These are phyloP conservation scores for Adelognathus sp. DNA, from an alignment of 2,888 invertebrate genomes.

Conservation along the genomic window DNA sequence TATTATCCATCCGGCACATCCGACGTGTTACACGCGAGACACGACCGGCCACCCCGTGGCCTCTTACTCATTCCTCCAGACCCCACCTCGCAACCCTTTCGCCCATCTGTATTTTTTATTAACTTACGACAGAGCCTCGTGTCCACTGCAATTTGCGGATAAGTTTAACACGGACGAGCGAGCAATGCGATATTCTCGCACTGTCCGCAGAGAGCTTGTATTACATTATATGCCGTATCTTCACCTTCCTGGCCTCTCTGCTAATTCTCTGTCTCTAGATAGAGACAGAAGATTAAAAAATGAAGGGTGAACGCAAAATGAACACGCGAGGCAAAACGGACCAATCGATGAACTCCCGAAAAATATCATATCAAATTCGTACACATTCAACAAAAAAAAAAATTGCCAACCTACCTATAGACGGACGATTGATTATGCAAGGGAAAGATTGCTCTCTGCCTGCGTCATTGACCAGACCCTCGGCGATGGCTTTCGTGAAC, in stretches of 20 bases:
- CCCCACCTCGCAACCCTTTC: neutral
- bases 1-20: conserved; percentile 77
- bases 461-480: conserved; percentile 65
- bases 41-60: conserved; percentile 60
- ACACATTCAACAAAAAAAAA: too few species aligned
- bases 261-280: neutral
- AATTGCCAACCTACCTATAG: conserved; percentile 66
- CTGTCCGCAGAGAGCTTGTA: too few species aligned
- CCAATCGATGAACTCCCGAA: too few species aligned
- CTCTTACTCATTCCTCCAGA: too few species aligned
- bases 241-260: neutral
- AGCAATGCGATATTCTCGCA: conserved; percentile 52
- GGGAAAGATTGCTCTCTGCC: conserved; percentile 58
- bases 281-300: neutral
- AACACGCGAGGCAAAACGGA: too few species aligned
- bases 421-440: conserved; percentile 69
- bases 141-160: conserved; percentile 74
- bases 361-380: too few species aligned
- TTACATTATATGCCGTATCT: neutral
- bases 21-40: conserved; percentile 75
- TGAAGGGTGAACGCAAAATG: too few species aligned
- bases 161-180: conserved; percentile 54
- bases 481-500: conserved; percentile 69
- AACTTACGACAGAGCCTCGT: conserved; percentile 69
- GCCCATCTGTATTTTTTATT: conserved; percentile 73